These are phyloP conservation scores for Bombyx huttoni DNA, from an alignment of 2,888 invertebrate species.

Conservation along the genomic window DNA sequence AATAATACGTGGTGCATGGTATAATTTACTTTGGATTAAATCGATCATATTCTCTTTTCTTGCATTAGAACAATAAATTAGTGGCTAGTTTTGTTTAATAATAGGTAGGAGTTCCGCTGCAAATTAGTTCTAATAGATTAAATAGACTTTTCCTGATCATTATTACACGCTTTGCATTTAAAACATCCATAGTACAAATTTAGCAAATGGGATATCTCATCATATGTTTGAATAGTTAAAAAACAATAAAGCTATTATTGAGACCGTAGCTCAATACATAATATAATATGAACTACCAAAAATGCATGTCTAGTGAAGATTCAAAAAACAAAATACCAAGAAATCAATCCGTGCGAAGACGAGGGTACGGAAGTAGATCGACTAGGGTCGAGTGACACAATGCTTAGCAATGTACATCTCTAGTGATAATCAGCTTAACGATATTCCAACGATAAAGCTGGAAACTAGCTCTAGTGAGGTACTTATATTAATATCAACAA, in stretches of 20 bases:
- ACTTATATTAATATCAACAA: too few species aligned
- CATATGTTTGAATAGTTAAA: too few species aligned
- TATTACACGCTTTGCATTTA: too few species aligned
- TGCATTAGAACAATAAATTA: slow-evolving; percentile 10
- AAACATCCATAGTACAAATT: too few species aligned
- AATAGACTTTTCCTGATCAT: not conserved
- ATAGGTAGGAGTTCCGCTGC: not conserved
- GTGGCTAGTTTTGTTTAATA: slow-evolving; percentile 5
- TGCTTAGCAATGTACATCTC: slow-evolving; percentile 34
- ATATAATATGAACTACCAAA: too few species aligned
- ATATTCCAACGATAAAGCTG: too few species aligned
- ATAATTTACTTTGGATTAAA: slow-evolving; percentile 2
- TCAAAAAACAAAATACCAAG: not conserved
- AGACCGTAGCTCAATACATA: too few species aligned
- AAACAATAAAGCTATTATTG: too few species aligned
- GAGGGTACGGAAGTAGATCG: slow-evolving; percentile 34
- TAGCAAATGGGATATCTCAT: too few species aligned
- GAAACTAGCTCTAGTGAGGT: too few species aligned
- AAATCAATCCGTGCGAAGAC: slow-evolving; percentile 15
- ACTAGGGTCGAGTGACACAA: slow-evolving; percentile 29
- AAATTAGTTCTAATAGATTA: not conserved
- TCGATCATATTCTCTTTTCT: not conserved
- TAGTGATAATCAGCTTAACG: slow-evolving; percentile 18
- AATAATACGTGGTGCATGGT: slow-evolving; percentile 5
- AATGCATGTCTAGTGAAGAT: too few species aligned